Evolutionary conservation across 2,888 invertebrate genomes (phyloP).

Genomic region (Phymatocera aterrima): DNA sequence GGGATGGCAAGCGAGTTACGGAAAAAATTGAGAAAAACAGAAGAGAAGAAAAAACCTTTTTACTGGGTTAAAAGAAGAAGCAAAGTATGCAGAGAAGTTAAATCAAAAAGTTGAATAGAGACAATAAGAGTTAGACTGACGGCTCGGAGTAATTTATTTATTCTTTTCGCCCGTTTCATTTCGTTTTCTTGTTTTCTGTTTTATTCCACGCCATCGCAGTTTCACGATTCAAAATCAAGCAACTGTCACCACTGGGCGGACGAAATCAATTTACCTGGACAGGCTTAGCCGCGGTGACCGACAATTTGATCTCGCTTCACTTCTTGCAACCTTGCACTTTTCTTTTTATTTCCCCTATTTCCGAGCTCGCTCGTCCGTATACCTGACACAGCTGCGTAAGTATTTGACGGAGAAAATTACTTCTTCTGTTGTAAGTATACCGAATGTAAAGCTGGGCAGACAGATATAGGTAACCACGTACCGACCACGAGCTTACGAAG

Average conservation of each 20-base stretch:
- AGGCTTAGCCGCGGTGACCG: not conserved
- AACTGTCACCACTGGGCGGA: not conserved
- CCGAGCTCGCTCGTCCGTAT: not conserved
- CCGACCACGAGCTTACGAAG: not conserved
- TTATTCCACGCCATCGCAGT: not conserved
- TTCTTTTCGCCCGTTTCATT: not conserved
- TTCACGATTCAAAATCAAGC: conserved; percentile 3
- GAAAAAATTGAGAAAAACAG: not conserved
- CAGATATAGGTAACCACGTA: not conserved
- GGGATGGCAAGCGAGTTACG: not conserved
- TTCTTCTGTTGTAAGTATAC: not conserved
- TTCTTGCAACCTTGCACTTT: not conserved
- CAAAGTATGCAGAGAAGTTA: not conserved
- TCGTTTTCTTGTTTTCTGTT: not conserved
- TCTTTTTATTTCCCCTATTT: conserved; percentile 8
- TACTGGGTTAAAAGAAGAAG: not conserved
- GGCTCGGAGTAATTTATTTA: not conserved
- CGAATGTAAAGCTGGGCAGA: not conserved
- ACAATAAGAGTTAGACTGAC: not conserved
- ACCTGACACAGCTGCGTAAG: not conserved
- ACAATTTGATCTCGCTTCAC: conserved; percentile 8
- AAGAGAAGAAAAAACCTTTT: not conserved
- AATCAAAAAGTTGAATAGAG: not conserved
- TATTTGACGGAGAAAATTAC: conserved; percentile 27
- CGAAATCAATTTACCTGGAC: conserved; percentile 30